A percentile compares a stretch with the other conserved stretches of the same genome.
phyloP scores from a whole-genome alignment of 2,113 vertebrate species.

The Mionectes macconnelli region DNA sequence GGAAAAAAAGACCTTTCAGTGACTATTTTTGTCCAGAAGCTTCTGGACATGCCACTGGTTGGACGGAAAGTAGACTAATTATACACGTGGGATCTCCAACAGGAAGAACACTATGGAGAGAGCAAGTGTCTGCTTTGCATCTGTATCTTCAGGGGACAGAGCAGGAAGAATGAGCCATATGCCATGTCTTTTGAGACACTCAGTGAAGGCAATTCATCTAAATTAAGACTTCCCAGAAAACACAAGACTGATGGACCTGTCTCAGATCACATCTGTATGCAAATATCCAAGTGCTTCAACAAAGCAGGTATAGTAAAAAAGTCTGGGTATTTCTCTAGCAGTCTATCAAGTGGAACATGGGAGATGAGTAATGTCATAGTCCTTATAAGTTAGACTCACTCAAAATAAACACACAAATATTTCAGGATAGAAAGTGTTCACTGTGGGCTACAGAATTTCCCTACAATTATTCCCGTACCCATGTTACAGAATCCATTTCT shows the following conservation, averaged over 20 bases:
- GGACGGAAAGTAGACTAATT: background rate
- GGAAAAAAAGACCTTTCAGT: background rate
- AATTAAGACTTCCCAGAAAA: background rate
- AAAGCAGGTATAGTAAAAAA: background rate
- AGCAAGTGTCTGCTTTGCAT: background rate
- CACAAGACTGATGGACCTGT: background rate
- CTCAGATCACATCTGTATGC: background rate
- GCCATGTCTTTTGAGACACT: background rate
- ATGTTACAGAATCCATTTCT: background rate
- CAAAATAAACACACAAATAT: background rate
- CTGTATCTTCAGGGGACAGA: background rate
- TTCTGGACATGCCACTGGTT: background rate
- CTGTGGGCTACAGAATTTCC: background rate
- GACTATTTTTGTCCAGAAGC: background rate
- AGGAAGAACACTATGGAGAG: background rate
- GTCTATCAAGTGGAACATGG: background rate
- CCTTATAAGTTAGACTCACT: background rate
- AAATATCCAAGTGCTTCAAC: background rate
- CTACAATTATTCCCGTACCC: background rate
- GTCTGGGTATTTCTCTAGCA: background rate
- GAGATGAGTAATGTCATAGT: background rate
- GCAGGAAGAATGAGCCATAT: background rate
- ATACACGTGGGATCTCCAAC: background rate
- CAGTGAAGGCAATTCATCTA: background rate
- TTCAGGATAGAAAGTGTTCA: background rate